Conservation (phyloP, 2,113 vertebrate genomes). For the Periophthalmus modestus region DNA sequence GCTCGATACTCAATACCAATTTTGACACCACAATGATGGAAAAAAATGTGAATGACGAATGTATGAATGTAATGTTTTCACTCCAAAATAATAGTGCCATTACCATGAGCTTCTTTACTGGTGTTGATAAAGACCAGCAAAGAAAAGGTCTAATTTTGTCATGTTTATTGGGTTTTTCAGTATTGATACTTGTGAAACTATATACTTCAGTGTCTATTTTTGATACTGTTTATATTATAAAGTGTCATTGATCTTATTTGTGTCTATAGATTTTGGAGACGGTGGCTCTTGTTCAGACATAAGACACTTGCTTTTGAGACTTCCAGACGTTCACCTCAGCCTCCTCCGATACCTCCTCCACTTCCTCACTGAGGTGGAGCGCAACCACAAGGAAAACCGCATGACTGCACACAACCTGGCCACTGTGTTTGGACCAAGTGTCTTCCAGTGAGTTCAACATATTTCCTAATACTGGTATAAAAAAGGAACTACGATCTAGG, state of each 20-base stretch:
- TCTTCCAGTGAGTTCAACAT: slow-evolving; percentile 87
- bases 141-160: no score
- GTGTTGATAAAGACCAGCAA: no score
- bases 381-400: slow-evolving; percentile 82
- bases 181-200: no score
- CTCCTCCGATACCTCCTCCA: slow-evolving; percentile 88
- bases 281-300: slow-evolving; percentile 74
- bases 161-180: no score
- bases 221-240: neutral
- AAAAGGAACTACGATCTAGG: no score
- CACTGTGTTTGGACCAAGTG: slow-evolving; percentile 90
- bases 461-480: neutral
- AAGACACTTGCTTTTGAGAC: slow-evolving; percentile 79
- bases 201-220: no score
- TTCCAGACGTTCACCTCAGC: slow-evolving; percentile 83
- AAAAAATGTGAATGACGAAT: no score
- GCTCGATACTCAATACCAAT: no score
- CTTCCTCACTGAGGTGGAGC: slow-evolving; percentile 86
- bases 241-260: neutral
- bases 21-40: no score
- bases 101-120: no score
- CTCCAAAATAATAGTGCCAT: no score
- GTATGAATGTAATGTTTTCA: no score
- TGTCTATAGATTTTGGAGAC: slow-evolving; percentile 60
- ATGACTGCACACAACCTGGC: slow-evolving; percentile 89